These are phyloP conservation scores for Asobara japonica DNA, from an alignment of 1,140 invertebrate genomes.

Conservation along the genomic window DNA sequence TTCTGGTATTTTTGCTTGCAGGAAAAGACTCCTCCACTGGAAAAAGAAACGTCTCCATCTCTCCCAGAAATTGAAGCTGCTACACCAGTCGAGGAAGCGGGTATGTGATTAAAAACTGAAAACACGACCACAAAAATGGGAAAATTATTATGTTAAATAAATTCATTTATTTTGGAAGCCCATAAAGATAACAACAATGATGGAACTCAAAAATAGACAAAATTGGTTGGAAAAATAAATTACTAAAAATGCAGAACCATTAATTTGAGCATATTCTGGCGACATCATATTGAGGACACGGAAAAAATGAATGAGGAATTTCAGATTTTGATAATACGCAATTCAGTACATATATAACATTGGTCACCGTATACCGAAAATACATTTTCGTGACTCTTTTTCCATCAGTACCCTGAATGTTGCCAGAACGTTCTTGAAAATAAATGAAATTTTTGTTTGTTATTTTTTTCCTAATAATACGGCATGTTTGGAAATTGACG, in stretches of 20 bases:
- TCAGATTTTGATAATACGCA: too few relatives aligned
- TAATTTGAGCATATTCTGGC: too few relatives aligned
- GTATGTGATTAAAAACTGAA: slow-evolving; percentile 4
- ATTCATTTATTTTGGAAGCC: not conserved
- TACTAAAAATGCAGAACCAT: slow-evolving; percentile 46
- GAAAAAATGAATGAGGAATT: too few relatives aligned
- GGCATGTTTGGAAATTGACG: slow-evolving; percentile 22
- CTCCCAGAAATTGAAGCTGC: not conserved
- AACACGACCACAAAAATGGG: not conserved
- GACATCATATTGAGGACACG: too few relatives aligned
- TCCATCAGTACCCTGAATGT: slow-evolving; percentile 42
- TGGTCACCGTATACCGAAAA: slow-evolving; percentile 40
- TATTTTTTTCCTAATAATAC: not conserved
- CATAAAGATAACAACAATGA: not conserved
- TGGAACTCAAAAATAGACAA: not conserved
- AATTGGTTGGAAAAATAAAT: slow-evolving; percentile 20
- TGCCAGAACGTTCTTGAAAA: not conserved
- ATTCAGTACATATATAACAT: too few relatives aligned
- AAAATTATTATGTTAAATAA: not conserved
- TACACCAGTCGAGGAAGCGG: slow-evolving; percentile 9
- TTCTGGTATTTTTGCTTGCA: not conserved
- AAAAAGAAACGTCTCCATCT: not conserved
- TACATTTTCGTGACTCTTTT: slow-evolving; percentile 35
- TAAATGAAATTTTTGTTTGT: not conserved
- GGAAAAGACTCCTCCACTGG: slow-evolving; percentile 5